Conservation (phyloP, 2,888 invertebrate genomes). For the Amphipyra berbera region DNA sequence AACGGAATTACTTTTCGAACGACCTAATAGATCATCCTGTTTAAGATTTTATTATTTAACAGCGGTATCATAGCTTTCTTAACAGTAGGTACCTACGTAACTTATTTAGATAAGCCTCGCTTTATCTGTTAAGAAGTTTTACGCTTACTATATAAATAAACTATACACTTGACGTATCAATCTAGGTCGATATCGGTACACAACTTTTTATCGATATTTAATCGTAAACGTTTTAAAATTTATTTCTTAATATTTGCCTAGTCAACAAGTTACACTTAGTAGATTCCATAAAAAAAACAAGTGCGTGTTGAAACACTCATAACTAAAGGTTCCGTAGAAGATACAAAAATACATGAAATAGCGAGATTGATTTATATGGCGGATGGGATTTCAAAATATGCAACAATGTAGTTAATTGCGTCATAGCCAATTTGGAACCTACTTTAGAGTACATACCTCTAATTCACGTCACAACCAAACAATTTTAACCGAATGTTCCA, state of each 20-base stretch:
- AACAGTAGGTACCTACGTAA: conserved; percentile 32
- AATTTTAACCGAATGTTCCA: too few relatives aligned
- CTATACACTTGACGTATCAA: conserved; percentile 73
- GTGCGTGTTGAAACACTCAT: background rate
- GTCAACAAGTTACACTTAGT: conserved; percentile 59
- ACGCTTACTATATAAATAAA: conserved; percentile 73
- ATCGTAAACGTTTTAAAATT: conserved; percentile 64
- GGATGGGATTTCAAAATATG: too few relatives aligned
- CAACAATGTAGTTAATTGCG: too few relatives aligned
- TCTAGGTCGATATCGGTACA: conserved; percentile 77
- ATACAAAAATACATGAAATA: background rate
- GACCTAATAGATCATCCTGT: too few relatives aligned
- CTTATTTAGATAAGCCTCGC: conserved; percentile 52
- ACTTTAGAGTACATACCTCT: too few relatives aligned
- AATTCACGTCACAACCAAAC: too few relatives aligned
- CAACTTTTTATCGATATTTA: conserved; percentile 67
- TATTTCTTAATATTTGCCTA: conserved; percentile 47
- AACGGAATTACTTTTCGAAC: too few relatives aligned
- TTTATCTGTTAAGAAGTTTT: conserved; percentile 77
- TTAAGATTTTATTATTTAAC: conserved; percentile 28
- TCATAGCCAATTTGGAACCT: too few relatives aligned
- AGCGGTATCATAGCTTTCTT: conserved; percentile 28
- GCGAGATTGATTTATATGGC: too few relatives aligned
- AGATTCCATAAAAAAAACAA: conserved; percentile 29
- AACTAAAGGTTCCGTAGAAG: background rate